Percentiles rank a stretch among this genome's conserved stretches.
Conservation (phyloP, 2,888 invertebrate species). For the Lasioglossum marginatum region DNA sequence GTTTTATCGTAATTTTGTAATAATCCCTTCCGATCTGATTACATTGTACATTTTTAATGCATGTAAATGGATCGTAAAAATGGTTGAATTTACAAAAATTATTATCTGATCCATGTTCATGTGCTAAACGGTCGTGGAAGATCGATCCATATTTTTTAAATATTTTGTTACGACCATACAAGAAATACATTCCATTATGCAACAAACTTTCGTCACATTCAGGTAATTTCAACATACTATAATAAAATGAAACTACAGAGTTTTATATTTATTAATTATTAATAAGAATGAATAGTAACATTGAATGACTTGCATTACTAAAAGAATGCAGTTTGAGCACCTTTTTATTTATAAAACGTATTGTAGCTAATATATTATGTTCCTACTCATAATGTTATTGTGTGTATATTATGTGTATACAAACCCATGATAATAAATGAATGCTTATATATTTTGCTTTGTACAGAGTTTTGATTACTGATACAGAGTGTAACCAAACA, state of each 20-base stretch:
- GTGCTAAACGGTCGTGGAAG: slow-evolving; percentile 15
- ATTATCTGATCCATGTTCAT: slow-evolving; percentile 7
- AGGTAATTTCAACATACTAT: slow-evolving; percentile 36
- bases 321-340: slow-evolving; percentile 45
- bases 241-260: slow-evolving; percentile 33
- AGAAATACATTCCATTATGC: slow-evolving; percentile 46
- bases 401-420: slow-evolving; percentile 76
- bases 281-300: slow-evolving; percentile 34
- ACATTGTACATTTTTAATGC: slow-evolving; percentile 35
- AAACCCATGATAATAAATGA: slow-evolving; percentile 73
- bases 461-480: slow-evolving; percentile 22
- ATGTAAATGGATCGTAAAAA: slow-evolving; percentile 15
- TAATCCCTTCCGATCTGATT: slow-evolving; percentile 50
- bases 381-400: slow-evolving; percentile 71
- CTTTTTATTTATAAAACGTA: slow-evolving; percentile 63
- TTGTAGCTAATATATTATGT: slow-evolving; percentile 68
- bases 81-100: slow-evolving; percentile 24
- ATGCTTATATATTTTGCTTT: slow-evolving; percentile 68
- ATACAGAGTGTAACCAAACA: neutral
- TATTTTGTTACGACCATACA: slow-evolving; percentile 31
- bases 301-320: slow-evolving; percentile 42
- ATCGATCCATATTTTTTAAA: slow-evolving; percentile 24
- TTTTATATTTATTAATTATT: slow-evolving; percentile 52
- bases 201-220: slow-evolving; percentile 30
- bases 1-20: slow-evolving; percentile 47